Percentiles rank a stretch among this genome's conserved stretches.
These are phyloP conservation scores for Lanius ludovicianus DNA, from an alignment of 2,113 vertebrate species.

Conservation along the genomic window DNA sequence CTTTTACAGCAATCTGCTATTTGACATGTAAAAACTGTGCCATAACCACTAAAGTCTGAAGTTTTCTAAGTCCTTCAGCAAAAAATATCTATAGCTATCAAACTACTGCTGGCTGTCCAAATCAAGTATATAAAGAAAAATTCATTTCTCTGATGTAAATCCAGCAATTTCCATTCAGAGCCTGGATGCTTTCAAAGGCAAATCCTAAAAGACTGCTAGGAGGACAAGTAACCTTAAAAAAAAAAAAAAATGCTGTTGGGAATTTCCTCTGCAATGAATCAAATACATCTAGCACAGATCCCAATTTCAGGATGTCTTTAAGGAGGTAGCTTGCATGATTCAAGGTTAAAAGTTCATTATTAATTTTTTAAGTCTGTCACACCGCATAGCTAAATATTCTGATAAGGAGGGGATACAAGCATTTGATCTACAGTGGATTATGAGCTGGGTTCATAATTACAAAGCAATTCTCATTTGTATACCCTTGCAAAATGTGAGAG, in stretches of 20 bases:
- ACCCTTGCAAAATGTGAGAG: not conserved
- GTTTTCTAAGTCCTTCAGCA: constrained; percentile 40
- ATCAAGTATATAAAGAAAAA: not conserved
- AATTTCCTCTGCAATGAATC: not conserved
- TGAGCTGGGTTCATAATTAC: not conserved
- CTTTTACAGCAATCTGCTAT: not conserved
- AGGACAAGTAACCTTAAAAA: not conserved
- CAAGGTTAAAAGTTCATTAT: constrained; percentile 66
- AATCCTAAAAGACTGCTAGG: not conserved
- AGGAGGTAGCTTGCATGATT: not conserved
- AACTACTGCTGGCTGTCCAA: not conserved
- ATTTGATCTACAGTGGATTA: not conserved
- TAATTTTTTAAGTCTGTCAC: not conserved
- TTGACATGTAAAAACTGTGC: constrained; percentile 6
- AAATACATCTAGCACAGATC: not conserved
- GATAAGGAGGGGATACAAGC: not conserved
- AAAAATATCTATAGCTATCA: not conserved
- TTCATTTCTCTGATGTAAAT: not conserved
- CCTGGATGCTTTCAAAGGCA: not conserved
- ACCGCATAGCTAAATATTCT: not conserved
- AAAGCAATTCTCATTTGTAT: not conserved
- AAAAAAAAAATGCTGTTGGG: not conserved
- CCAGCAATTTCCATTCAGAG: not conserved
- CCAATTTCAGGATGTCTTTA: not conserved
- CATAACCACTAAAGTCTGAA: constrained; percentile 25